A percentile compares a stretch with the other conserved stretches of the same genome.
phyloP scores from a whole-genome alignment of 2,888 invertebrate species.

The Hesperia comma region DNA sequence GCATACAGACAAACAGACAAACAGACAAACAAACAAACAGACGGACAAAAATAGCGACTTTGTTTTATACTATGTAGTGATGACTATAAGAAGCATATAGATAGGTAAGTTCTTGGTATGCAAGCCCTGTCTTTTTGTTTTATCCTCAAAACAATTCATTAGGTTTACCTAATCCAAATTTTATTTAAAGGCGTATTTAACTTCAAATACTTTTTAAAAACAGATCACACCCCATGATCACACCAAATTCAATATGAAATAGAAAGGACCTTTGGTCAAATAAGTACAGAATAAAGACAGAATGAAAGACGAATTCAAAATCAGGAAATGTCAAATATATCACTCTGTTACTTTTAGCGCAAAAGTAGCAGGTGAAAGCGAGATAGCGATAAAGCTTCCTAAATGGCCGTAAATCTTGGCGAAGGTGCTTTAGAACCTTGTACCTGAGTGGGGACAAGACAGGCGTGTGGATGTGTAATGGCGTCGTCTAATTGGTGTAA shows the following conservation, averaged over 20 bases:
- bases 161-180: no score
- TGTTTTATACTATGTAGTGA: no score
- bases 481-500: constrained; percentile 23
- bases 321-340: constrained; percentile 12
- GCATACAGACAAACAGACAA: no score
- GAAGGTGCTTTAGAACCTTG: constrained; percentile 22
- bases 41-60: no score
- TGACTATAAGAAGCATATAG: no score
- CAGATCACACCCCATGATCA: no score
- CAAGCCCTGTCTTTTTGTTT: no score
- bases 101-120: no score
- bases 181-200: no score
- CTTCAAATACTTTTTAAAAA: no score
- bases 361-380: constrained; percentile 9
- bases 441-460: constrained; percentile 11
- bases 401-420: constrained; percentile 24
- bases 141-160: no score
- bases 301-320: background rate
- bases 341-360: background rate
- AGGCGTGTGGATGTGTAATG: constrained; percentile 13
- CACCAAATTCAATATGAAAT: background rate
- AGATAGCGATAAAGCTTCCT: constrained; percentile 15
- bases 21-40: no score
- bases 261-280: background rate
- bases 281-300: background rate